phyloP scores from a whole-genome alignment of 2,888 invertebrate species.

The Drosophila siamana region DNA sequence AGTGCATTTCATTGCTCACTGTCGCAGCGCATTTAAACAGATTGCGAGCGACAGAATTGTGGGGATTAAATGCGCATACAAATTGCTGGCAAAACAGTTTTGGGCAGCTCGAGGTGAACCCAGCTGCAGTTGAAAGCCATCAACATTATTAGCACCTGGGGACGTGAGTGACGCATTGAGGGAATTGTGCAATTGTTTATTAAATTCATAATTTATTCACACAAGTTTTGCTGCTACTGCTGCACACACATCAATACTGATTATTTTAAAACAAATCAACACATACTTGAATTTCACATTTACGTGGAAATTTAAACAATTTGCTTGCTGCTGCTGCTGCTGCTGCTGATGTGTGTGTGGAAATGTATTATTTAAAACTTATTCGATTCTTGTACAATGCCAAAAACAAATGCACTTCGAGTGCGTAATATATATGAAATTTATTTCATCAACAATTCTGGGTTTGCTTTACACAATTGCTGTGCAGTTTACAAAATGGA shows the following conservation, averaged over 20 bases:
- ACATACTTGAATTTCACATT: background rate
- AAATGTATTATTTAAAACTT: background rate
- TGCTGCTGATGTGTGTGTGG: too few relatives aligned
- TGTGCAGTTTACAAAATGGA: constrained; percentile 31
- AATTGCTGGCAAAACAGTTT: constrained; percentile 44
- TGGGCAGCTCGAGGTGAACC: constrained; percentile 27
- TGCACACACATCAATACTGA: background rate
- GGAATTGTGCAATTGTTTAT: constrained; percentile 5
- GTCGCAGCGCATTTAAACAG: constrained; percentile 64
- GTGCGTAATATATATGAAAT: background rate
- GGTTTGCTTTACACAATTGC: constrained; percentile 13
- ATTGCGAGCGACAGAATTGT: constrained; percentile 51
- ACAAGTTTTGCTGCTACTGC: background rate
- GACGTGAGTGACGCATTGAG: constrained; percentile 8
- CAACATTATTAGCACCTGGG: constrained; percentile 42
- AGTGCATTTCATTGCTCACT: constrained; percentile 79
- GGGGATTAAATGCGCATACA: constrained; percentile 62
- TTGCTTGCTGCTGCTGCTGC: background rate
- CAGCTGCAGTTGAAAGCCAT: constrained; percentile 33
- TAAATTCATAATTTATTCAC: constrained; percentile 12
- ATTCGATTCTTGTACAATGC: background rate
- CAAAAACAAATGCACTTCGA: background rate
- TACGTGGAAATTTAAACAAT: background rate
- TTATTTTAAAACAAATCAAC: background rate
- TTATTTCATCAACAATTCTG: background rate